Percentiles rank a stretch among this genome's conserved stretches.
Evolutionary conservation across 2,888 invertebrate genomes (phyloP).

Genomic region (Tetrapedia diversipes): DNA sequence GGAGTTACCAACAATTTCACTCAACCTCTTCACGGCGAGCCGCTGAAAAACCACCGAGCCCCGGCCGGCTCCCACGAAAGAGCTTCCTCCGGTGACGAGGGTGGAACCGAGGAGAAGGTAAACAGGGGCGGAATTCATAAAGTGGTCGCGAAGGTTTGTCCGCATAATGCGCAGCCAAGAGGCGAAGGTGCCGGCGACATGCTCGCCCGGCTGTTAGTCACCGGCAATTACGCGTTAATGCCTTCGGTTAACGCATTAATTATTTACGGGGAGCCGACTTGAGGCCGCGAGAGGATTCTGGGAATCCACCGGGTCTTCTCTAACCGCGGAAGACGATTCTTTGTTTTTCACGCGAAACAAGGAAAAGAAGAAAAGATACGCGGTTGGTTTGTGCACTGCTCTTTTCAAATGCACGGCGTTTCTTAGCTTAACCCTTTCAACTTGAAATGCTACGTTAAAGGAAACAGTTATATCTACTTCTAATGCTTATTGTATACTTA

Average conservation of each 20-base stretch:
- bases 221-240: slow-evolving; percentile 65
- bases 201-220: slow-evolving; percentile 22
- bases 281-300: too few relatives aligned
- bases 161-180: slow-evolving; percentile 58
- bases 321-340: background rate
- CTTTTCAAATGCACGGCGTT: too few relatives aligned
- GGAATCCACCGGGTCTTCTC: too few relatives aligned
- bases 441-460: too few relatives aligned
- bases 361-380: too few relatives aligned
- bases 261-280: too few relatives aligned
- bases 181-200: slow-evolving; percentile 18
- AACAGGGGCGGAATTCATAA: slow-evolving; percentile 65
- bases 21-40: background rate
- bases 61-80: background rate
- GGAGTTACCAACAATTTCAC: background rate
- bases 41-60: background rate
- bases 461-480: too few relatives aligned
- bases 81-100: background rate
- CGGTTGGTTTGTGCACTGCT: too few relatives aligned
- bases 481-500: too few relatives aligned
- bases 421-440: too few relatives aligned
- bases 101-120: background rate
- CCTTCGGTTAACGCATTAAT: slow-evolving; percentile 61
- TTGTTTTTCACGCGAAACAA: too few relatives aligned
- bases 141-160: slow-evolving; percentile 62